A percentile compares a stretch with the other conserved stretches of the same genome.
These are phyloP conservation scores for Incurvaria masculella DNA, from an alignment of 2,888 invertebrate species.

Conservation along the genomic window DNA sequence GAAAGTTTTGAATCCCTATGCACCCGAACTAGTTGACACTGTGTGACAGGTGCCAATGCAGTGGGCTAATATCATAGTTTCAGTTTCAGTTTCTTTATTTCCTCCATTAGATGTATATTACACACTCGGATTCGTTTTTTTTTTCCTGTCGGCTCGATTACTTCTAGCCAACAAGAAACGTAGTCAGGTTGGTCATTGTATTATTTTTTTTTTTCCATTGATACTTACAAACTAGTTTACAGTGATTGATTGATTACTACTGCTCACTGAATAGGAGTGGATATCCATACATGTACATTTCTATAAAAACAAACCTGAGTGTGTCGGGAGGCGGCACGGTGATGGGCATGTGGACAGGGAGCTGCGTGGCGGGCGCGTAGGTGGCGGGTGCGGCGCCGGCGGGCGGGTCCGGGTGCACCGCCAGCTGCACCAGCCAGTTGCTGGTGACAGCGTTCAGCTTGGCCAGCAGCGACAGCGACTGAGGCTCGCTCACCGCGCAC, in stretches of 20 bases:
- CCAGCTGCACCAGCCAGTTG: conserved; percentile 84
- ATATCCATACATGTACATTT: background rate
- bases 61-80: too few species aligned
- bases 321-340: conserved; percentile 62
- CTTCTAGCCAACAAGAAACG: too few species aligned
- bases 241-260: too few species aligned
- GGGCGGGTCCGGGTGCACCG: conserved; percentile 45
- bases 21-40: too few species aligned
- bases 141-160: too few species aligned
- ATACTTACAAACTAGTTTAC: too few species aligned
- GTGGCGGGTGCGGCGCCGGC: conserved; percentile 27
- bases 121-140: too few species aligned
- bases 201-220: background rate
- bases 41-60: too few species aligned
- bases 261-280: background rate
- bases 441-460: conserved; percentile 80
- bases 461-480: conserved; percentile 65
- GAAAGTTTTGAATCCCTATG: too few species aligned
- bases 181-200: too few species aligned
- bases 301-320: conserved; percentile 66
- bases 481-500: conserved; percentile 74
- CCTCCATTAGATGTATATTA: too few species aligned
- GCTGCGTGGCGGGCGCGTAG: conserved; percentile 60
- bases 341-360: conserved; percentile 62
- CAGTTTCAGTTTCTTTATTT: too few species aligned